phyloP scores from a whole-genome alignment of 2,888 invertebrate species.

The Drosophila buzzatii region DNA sequence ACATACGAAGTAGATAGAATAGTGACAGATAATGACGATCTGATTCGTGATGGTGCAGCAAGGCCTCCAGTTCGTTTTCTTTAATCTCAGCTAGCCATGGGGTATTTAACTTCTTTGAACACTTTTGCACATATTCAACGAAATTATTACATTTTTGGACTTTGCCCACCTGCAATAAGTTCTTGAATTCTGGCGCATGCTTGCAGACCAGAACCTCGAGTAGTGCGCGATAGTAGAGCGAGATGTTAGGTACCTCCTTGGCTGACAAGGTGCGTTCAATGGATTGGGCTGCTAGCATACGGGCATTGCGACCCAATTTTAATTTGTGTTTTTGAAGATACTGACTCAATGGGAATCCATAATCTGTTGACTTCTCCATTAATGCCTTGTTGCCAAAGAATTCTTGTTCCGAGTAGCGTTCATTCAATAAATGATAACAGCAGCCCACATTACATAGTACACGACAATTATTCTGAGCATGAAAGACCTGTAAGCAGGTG shows the following conservation, averaged over 20 bases:
- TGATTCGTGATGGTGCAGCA: slow-evolving; percentile 84
- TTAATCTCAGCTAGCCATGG: slow-evolving; percentile 82
- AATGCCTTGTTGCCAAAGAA: slow-evolving; percentile 82
- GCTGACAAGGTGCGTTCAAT: slow-evolving; percentile 88
- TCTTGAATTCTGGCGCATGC: slow-evolving; percentile 83
- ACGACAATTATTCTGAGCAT: slow-evolving; percentile 86
- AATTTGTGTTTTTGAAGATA: slow-evolving; percentile 86
- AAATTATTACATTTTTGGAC: slow-evolving; percentile 88
- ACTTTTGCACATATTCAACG: slow-evolving; percentile 89
- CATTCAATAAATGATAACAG: slow-evolving; percentile 93
- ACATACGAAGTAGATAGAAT: slow-evolving; percentile 92
- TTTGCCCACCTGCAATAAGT: slow-evolving; percentile 87
- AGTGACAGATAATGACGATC: slow-evolving; percentile 88
- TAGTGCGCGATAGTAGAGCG: slow-evolving; percentile 91
- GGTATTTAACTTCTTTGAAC: slow-evolving; percentile 87
- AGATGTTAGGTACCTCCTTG: slow-evolving; percentile 87
- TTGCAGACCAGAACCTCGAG: slow-evolving; percentile 88
- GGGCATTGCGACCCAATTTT: slow-evolving; percentile 90
- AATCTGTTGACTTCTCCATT: slow-evolving; percentile 68
- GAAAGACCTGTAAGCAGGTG: slow-evolving; percentile 90
- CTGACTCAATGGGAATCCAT: slow-evolving; percentile 90
- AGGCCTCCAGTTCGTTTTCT: slow-evolving; percentile 85
- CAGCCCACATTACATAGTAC: slow-evolving; percentile 94
- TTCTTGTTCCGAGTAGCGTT: slow-evolving; percentile 85
- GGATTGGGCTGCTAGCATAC: slow-evolving; percentile 94